Conservation (phyloP, 2,113 vertebrate species). For the Dolichallabes microphthalmus region DNA sequence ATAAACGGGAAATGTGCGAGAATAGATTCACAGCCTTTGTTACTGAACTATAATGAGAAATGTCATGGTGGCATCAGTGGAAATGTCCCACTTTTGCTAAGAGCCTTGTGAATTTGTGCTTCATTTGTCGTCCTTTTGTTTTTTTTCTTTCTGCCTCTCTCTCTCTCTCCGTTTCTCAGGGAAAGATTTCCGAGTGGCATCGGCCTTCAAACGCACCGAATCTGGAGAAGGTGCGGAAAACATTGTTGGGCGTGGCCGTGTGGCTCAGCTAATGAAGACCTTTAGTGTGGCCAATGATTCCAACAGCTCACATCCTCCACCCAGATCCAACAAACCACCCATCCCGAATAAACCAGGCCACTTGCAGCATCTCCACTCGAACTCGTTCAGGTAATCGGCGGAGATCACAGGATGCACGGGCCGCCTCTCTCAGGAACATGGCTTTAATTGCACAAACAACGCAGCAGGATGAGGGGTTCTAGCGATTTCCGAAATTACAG, state of each 20-base stretch:
- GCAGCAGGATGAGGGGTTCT: conserved; percentile 49
- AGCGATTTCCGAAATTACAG: conserved; percentile 50
- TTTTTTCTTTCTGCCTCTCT: conserved; percentile 2
- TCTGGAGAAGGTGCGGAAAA: conserved; percentile 29
- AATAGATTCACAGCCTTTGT: conserved; percentile 42
- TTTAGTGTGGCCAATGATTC: conserved; percentile 58
- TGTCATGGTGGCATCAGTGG: conserved; percentile 33
- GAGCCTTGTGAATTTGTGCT: conserved; percentile 15
- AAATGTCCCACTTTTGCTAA: conserved; percentile 45
- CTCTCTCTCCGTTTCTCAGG: conserved; percentile 50
- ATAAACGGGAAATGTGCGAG: conserved; percentile 42
- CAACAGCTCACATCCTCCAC: conserved; percentile 43
- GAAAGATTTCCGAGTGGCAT: conserved; percentile 45
- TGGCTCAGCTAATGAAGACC: conserved; percentile 75
- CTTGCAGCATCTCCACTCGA: conserved; percentile 62
- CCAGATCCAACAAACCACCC: conserved; percentile 65
- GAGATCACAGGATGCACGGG: conserved; percentile 16
- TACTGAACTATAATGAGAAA: conserved; percentile 33
- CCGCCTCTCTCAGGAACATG: conserved; percentile 53
- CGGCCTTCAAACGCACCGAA: conserved; percentile 45
- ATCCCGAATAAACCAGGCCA: conserved; percentile 71
- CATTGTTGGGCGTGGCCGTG: conserved; percentile 64
- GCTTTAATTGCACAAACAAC: conserved; percentile 46
- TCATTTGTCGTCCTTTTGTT: conserved; percentile 24
- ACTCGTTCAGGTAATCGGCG: conserved; percentile 71